phyloP scores from a whole-genome alignment of 2,113 vertebrate species.

The Amphiprion percula region DNA sequence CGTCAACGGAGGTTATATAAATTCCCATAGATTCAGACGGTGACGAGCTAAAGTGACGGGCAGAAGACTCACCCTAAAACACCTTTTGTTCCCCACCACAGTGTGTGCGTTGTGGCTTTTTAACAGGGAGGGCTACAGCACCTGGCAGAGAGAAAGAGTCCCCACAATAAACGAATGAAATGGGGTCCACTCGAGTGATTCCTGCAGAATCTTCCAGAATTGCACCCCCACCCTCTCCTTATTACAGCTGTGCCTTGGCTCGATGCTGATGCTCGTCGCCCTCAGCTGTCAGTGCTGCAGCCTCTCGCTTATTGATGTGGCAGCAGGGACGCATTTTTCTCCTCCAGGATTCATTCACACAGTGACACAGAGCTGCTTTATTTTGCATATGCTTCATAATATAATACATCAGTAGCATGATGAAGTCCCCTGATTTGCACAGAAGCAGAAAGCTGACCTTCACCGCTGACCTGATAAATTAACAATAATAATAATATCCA shows the following conservation, averaged over 20 bases:
- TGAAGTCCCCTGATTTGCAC: no score
- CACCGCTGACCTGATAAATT: no score
- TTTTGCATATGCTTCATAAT: no score
- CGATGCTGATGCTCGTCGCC: constrained; percentile 48
- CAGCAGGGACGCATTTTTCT: constrained; percentile 20
- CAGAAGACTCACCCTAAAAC: constrained; percentile 75
- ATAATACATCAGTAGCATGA: no score
- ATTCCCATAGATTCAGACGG: constrained; percentile 10
- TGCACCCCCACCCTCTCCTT: constrained; percentile 73
- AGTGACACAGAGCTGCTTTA: background rate
- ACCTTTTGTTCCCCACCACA: constrained; percentile 53
- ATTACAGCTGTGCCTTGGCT: constrained; percentile 53
- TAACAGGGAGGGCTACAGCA: constrained; percentile 44
- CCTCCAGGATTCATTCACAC: background rate
- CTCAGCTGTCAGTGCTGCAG: constrained; percentile 45
- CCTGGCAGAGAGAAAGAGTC: constrained; percentile 53
- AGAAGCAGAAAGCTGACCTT: no score
- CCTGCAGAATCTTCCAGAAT: constrained; percentile 81
- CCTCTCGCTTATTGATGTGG: background rate
- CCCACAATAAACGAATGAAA: constrained; percentile 72
- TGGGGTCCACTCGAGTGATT: constrained; percentile 75
- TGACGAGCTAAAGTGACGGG: constrained; percentile 20
- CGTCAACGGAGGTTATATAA: constrained; percentile 1
- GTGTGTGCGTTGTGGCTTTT: constrained; percentile 54
- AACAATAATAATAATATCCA: no score